These are phyloP conservation scores for Sinotaia quadrata DNA, from an alignment of 2,888 invertebrate species.

Conservation along the genomic window DNA sequence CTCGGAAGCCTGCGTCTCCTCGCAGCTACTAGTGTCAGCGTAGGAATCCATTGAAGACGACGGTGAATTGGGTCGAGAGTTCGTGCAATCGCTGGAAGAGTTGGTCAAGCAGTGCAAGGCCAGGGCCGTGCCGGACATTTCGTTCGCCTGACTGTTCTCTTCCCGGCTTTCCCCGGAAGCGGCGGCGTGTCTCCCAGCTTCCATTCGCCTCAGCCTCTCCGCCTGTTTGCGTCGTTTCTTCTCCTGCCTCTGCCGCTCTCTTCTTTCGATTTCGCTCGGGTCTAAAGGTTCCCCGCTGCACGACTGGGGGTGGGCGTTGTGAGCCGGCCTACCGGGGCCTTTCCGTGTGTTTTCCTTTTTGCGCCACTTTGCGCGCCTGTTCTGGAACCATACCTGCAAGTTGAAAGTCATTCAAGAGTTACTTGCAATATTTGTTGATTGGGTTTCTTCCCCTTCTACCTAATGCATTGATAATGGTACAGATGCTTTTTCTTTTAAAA, in stretches of 20 bases:
- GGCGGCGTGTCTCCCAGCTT: conserved; percentile 42
- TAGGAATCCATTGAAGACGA: neutral
- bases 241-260: conserved; percentile 70
- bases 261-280: conserved; percentile 76
- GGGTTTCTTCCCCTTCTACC: no score
- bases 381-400: conserved; percentile 98
- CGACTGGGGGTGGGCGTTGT: conserved; percentile 97
- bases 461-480: no score
- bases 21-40: conserved; percentile 11
- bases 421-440: no score
- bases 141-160: conserved; percentile 13
- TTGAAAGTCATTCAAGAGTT: neutral
- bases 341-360: conserved; percentile 99
- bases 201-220: conserved; percentile 79
- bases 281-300: conserved; percentile 98
- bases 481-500: no score
- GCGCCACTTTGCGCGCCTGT: conserved; percentile 98
- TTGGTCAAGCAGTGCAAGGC: neutral
- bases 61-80: conserved; percentile 5
- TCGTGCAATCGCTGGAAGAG: neutral
- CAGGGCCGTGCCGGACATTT: neutral
- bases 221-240: conserved; percentile 88
- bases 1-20: neutral
- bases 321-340: conserved; percentile 97
- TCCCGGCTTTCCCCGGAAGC: conserved; percentile 19